A percentile compares a stretch with the other conserved stretches of the same genome.
Conservation (phyloP, 2,797 vertebrate species). For the Cryptoblepharus egeriae region DNA sequence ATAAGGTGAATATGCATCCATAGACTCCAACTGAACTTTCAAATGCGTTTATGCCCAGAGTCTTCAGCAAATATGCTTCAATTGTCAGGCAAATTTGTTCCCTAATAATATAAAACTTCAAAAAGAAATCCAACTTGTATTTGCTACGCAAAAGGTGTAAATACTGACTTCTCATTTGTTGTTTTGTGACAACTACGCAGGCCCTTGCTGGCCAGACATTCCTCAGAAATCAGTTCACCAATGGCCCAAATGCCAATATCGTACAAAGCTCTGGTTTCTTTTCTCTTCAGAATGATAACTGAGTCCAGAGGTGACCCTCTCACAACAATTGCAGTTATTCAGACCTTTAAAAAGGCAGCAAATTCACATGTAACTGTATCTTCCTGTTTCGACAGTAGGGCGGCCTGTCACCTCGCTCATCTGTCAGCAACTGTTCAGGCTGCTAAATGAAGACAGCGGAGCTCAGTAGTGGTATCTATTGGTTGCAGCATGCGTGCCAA, state of each 20-base stretch:
- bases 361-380: slow-evolving; percentile 83
- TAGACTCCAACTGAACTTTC: neutral
- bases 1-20: neutral
- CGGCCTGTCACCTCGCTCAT: slow-evolving; percentile 82
- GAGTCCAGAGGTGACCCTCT: slow-evolving; percentile 67
- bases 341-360: slow-evolving; percentile 63
- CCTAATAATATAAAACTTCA: slow-evolving; percentile 13
- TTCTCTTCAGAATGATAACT: slow-evolving; percentile 63
- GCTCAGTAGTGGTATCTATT: slow-evolving; percentile 85
- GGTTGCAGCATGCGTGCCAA: slow-evolving; percentile 81
- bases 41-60: neutral
- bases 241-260: slow-evolving; percentile 41
- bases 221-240: slow-evolving; percentile 52
- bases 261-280: slow-evolving; percentile 55
- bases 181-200: slow-evolving; percentile 31
- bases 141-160: slow-evolving; percentile 29
- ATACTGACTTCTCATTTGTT: slow-evolving; percentile 9
- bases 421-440: slow-evolving; percentile 91
- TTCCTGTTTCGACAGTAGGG: slow-evolving; percentile 80
- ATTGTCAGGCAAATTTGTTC: slow-evolving; percentile 38
- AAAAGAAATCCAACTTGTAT: neutral
- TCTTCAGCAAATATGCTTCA: slow-evolving; percentile 39
- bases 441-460: slow-evolving; percentile 84
- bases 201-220: slow-evolving; percentile 46
- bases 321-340: slow-evolving; percentile 61